Conservation (phyloP, 2,113 vertebrate species). For the Amphilophus citrinellus region DNA sequence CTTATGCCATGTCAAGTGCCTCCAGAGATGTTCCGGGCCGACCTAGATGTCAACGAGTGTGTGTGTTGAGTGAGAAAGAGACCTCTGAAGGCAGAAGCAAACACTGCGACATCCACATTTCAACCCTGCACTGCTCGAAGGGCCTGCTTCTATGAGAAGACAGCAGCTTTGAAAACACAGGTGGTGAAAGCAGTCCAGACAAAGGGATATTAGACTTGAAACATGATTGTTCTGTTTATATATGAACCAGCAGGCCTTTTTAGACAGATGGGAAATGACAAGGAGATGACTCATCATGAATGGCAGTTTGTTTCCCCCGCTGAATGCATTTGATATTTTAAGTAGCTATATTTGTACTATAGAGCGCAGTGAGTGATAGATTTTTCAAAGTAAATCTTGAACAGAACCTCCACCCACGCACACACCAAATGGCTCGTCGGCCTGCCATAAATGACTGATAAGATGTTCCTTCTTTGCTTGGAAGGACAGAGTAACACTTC, state of each 20-base stretch:
- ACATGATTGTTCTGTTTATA: conserved; percentile 48
- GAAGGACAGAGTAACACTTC: conserved; percentile 80
- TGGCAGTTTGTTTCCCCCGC: conserved; percentile 1
- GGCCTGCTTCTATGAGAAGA: conserved; percentile 39
- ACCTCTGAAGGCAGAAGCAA: conserved; percentile 67
- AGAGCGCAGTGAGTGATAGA: conserved; percentile 29
- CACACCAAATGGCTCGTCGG: conserved; percentile 63
- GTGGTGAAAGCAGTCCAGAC: conserved; percentile 29
- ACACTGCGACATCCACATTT: conserved; percentile 59
- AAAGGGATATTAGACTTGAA: conserved; percentile 55
- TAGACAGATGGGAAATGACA: conserved; percentile 58
- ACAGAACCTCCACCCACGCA: conserved; percentile 49
- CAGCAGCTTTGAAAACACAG: conserved; percentile 52
- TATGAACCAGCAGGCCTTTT: conserved; percentile 37
- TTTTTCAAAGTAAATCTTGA: conserved; percentile 64
- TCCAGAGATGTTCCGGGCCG: conserved; percentile 66
- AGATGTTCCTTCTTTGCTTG: conserved; percentile 73
- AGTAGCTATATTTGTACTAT: conserved; percentile 63
- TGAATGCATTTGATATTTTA: conserved; percentile 51
- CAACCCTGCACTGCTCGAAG: conserved; percentile 39
- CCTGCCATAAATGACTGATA: conserved; percentile 64
- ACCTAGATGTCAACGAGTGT: conserved; percentile 68
- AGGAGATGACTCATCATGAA: conserved; percentile 52
- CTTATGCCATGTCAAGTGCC: conserved; percentile 68
- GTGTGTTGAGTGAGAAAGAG: conserved; percentile 64